A percentile compares a stretch with the other conserved stretches of the same genome.
Evolutionary conservation across 1,140 invertebrate species (phyloP).

Genomic region (Idris sp.): DNA sequence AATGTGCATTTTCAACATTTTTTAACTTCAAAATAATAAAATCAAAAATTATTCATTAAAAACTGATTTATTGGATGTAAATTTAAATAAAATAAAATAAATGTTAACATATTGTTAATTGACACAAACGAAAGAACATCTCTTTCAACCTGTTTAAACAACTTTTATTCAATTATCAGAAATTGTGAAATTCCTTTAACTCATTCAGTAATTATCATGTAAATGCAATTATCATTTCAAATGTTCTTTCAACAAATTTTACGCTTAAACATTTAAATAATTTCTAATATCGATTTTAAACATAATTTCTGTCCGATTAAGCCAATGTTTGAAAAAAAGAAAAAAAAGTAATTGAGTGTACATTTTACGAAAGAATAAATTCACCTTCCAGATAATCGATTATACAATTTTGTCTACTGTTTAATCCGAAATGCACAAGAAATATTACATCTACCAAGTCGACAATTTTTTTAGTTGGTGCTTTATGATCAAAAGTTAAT

Average conservation of each 20-base stretch:
- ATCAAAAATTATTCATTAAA: no score
- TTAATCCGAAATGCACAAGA: background rate
- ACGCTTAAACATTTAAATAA: slow-evolving; percentile 15
- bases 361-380: slow-evolving; percentile 24
- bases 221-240: slow-evolving; percentile 5
- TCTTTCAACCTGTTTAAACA: background rate
- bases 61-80: no score
- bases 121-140: no score
- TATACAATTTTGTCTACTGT: background rate
- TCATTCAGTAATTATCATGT: slow-evolving; percentile 10
- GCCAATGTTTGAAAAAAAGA: slow-evolving; percentile 27
- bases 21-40: no score
- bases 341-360: slow-evolving; percentile 28
- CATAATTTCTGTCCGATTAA: slow-evolving; percentile 8
- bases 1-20: no score
- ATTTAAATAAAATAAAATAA: no score
- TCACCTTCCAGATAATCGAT: background rate
- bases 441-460: slow-evolving; percentile 1
- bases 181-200: slow-evolving; percentile 6
- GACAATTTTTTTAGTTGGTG: background rate
- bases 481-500: background rate
- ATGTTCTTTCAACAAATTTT: background rate
- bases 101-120: no score
- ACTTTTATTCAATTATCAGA: slow-evolving; percentile 1
- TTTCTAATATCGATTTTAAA: slow-evolving; percentile 17